A percentile compares a stretch with the other conserved stretches of the same genome.
Evolutionary conservation across 2,113 vertebrate genomes (phyloP).

Genomic region (Rhagologus leucostigma): DNA sequence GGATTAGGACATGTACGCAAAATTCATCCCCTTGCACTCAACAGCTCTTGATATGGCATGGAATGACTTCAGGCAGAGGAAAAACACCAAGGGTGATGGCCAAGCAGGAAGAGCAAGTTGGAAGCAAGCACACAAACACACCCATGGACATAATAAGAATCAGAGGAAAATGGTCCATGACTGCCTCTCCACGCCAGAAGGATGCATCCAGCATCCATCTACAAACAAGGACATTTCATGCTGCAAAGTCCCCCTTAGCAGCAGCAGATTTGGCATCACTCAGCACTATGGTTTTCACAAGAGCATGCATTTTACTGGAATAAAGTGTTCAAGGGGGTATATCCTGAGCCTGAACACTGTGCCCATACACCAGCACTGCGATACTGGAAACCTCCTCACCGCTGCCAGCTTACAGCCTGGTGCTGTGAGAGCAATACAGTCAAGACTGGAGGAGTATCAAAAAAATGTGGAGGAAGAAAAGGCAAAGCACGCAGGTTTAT

Average conservation of each 20-base stretch:
- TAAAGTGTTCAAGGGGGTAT: neutral
- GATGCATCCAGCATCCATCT: neutral
- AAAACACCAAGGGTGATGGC: neutral
- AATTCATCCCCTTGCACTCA: neutral
- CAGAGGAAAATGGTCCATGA: neutral
- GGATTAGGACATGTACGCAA: neutral
- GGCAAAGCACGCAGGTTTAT: neutral
- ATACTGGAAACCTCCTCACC: neutral
- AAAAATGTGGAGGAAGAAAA: neutral
- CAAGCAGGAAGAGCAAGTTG: neutral
- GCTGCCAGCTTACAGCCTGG: neutral
- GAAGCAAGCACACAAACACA: neutral
- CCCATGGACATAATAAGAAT: neutral
- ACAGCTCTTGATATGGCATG: neutral
- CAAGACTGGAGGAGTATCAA: neutral
- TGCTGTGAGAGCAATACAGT: neutral
- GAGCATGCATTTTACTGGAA: neutral
- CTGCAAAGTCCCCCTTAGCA: neutral
- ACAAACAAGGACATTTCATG: neutral
- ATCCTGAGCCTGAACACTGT: rapidly evolving
- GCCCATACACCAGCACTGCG: rapidly evolving
- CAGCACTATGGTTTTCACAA: neutral
- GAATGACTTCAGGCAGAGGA: neutral
- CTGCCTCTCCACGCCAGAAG: neutral
- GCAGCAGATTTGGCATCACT: neutral